A percentile compares a stretch with the other conserved stretches of the same genome.
Conservation (phyloP, 1,140 invertebrate species). For the Nasonia giraulti region DNA sequence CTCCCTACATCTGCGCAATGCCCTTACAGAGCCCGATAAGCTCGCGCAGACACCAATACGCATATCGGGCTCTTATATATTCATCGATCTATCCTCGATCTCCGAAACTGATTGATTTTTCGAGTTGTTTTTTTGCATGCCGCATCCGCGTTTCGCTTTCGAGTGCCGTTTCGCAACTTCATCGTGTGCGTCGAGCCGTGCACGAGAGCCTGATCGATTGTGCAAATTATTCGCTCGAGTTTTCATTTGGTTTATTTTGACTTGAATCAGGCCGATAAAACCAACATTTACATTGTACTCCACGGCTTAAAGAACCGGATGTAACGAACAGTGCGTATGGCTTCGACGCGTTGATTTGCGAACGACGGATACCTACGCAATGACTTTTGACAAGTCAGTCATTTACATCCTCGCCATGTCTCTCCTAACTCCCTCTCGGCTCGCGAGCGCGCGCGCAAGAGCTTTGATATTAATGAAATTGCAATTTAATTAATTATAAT, state of each 20-base stretch:
- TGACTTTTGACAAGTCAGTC: constrained; percentile 41
- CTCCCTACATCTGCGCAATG: background rate
- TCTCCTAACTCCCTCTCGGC: background rate
- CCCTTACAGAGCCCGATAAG: no score
- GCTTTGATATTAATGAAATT: constrained; percentile 53
- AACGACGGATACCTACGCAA: background rate
- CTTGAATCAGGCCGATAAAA: constrained; percentile 27
- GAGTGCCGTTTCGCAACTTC: no score
- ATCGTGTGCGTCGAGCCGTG: background rate
- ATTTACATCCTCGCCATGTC: background rate
- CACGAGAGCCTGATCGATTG: constrained; percentile 12
- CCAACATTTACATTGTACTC: no score
- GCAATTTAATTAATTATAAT: constrained; percentile 53
- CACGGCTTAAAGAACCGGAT: no score
- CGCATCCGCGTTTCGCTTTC: no score
- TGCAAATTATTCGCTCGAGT: constrained; percentile 15
- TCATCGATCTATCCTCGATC: no score
- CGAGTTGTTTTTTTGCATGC: no score
- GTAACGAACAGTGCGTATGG: no score
- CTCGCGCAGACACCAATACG: no score
- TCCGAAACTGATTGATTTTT: no score
- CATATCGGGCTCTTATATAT: no score
- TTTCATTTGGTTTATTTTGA: constrained; percentile 33
- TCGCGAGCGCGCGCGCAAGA: background rate
- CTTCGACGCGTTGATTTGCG: no score